These are phyloP conservation scores for Saxidomus purpurata DNA, from an alignment of 1,140 invertebrate species.

Conservation along the genomic window DNA sequence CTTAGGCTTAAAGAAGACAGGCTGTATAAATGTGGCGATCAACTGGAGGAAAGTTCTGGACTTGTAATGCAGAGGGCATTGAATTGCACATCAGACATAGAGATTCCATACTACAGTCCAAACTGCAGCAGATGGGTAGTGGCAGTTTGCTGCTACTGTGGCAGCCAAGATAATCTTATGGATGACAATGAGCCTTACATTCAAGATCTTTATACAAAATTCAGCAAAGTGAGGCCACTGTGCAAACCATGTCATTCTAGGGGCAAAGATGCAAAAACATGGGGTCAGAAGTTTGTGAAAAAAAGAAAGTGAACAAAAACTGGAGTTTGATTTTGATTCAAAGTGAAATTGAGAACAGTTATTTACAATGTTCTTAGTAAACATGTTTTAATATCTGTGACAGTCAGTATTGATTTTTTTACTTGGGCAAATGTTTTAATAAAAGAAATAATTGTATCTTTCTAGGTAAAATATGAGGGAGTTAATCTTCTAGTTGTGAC, in stretches of 20 bases:
- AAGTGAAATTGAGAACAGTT: too few species aligned
- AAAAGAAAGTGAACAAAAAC: neutral
- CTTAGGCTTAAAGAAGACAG: neutral
- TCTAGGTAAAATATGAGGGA: too few species aligned
- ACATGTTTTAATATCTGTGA: too few species aligned
- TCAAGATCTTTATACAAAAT: neutral
- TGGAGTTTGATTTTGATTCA: too few species aligned
- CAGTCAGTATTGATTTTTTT: too few species aligned
- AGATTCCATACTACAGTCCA: too few species aligned
- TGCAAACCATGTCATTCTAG: neutral
- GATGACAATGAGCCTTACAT: neutral
- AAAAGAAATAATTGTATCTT: too few species aligned
- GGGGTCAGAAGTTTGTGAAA: conserved; percentile 1
- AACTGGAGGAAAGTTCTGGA: neutral
- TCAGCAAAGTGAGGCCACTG: neutral
- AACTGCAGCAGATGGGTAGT: too few species aligned
- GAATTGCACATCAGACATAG: neutral
- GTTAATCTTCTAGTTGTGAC: too few species aligned
- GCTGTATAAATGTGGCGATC: neutral
- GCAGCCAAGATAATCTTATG: neutral
- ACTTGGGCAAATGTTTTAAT: too few species aligned
- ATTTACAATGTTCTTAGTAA: too few species aligned
- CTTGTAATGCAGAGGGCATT: neutral
- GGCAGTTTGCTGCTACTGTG: conserved; percentile 10
- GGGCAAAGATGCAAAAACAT: conserved; percentile 18